Percentiles rank a stretch among this genome's conserved stretches.
Conservation (phyloP, 2,888 invertebrate species). For the Malacosoma neustria region DNA sequence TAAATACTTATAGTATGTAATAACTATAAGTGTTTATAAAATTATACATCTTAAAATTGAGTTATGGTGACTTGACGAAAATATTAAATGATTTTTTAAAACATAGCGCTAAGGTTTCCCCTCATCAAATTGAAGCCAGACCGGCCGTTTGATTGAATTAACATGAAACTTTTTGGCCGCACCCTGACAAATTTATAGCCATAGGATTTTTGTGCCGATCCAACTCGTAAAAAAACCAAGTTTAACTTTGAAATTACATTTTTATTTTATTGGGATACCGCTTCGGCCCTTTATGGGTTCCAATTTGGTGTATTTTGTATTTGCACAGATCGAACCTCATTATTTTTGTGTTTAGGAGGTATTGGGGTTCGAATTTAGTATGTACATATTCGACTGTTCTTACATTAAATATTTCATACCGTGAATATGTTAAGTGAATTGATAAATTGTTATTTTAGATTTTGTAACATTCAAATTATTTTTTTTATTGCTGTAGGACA, state of each 20-base stretch:
- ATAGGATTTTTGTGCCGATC: constrained; percentile 40
- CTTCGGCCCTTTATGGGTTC: constrained; percentile 27
- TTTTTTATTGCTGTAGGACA: no score
- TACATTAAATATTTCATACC: no score
- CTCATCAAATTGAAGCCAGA: constrained; percentile 60
- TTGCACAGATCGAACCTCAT: neutral
- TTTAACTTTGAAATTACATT: constrained; percentile 46
- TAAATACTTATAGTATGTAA: no score
- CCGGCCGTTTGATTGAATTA: constrained; percentile 63
- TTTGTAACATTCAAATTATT: no score
- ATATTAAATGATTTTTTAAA: no score
- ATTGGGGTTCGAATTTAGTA: no score
- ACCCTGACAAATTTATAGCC: constrained; percentile 58
- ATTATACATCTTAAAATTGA: no score
- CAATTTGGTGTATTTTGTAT: constrained; percentile 26
- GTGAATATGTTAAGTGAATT: no score
- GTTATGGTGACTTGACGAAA: no score
- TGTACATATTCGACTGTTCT: no score
- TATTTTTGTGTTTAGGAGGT: neutral
- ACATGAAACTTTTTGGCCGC: constrained; percentile 53
- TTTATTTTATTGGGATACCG: constrained; percentile 42
- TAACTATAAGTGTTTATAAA: no score
- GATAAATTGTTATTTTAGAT: no score
- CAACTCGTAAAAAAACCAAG: constrained; percentile 42
- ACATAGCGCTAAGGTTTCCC: constrained; percentile 33